Conservation (phyloP, 2,888 invertebrate species). For the Caenorhabditis sp. region DNA sequence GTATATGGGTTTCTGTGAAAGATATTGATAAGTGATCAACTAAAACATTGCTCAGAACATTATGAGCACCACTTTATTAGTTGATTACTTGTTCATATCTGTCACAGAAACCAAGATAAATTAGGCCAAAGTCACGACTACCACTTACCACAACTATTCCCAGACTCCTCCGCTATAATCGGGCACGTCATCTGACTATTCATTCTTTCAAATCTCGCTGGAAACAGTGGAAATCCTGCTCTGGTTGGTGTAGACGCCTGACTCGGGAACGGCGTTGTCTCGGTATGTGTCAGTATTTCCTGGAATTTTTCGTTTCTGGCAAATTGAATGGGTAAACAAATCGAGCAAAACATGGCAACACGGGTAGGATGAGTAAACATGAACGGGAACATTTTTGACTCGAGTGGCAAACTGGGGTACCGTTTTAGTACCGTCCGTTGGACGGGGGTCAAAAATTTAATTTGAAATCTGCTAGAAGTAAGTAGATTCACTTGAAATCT, state of each 20-base stretch:
- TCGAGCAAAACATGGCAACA: not conserved
- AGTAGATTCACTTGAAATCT: too few relatives aligned
- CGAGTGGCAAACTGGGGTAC: too few relatives aligned
- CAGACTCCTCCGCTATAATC: constrained; percentile 43
- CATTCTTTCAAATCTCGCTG: constrained; percentile 41
- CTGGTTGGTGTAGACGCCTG: constrained; percentile 41
- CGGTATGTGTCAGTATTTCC: constrained; percentile 48
- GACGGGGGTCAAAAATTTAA: too few relatives aligned
- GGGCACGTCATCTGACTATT: constrained; percentile 52
- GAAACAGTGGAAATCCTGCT: constrained; percentile 9
- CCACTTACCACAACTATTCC: not conserved
- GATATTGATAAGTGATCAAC: too few relatives aligned
- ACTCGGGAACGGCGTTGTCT: constrained; percentile 32
- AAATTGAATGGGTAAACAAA: not conserved
- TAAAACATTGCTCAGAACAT: too few relatives aligned
- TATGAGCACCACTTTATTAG: too few relatives aligned
- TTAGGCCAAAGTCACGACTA: too few relatives aligned
- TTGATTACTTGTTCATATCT: too few relatives aligned
- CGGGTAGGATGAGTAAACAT: not conserved
- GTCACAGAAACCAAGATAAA: too few relatives aligned
- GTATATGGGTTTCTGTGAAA: too few relatives aligned
- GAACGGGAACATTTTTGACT: not conserved
- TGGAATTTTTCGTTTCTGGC: not conserved
- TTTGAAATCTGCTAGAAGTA: too few relatives aligned
- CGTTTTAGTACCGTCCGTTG: too few relatives aligned